Evolutionary conservation across 2,888 invertebrate genomes (phyloP).

Genomic region (Lithophane leautieri): DNA sequence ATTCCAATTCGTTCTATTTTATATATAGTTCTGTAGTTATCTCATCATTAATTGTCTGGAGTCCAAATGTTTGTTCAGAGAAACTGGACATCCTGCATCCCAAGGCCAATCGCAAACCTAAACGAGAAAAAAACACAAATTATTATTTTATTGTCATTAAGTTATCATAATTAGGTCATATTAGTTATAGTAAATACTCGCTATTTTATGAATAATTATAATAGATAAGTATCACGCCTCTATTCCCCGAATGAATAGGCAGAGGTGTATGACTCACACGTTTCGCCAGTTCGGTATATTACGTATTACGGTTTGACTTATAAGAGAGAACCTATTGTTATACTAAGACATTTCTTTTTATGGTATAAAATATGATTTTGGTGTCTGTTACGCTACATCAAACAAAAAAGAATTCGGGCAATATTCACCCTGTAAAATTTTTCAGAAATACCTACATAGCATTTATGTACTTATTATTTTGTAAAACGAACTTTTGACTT

Average conservation of each 20-base stretch:
- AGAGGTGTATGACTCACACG: not conserved
- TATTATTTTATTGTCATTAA: not conserved
- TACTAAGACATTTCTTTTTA: not conserved
- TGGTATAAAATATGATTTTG: not conserved
- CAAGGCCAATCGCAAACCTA: slow-evolving; percentile 80
- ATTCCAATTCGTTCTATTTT: slow-evolving; percentile 18
- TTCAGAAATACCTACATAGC: not conserved
- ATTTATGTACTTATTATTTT: too few species aligned
- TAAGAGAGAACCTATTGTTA: not conserved
- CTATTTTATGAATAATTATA: not conserved
- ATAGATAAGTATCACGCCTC: too few species aligned
- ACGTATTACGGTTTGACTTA: not conserved
- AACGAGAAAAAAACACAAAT: slow-evolving; percentile 32
- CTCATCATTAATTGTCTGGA: slow-evolving; percentile 33
- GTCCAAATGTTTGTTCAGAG: slow-evolving; percentile 69
- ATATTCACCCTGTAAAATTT: not conserved
- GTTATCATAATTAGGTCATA: not conserved
- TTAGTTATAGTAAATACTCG: not conserved
- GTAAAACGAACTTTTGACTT: not conserved
- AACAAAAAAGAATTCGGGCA: not conserved
- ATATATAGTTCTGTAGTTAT: slow-evolving; percentile 16
- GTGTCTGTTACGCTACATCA: not conserved
- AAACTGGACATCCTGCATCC: slow-evolving; percentile 73
- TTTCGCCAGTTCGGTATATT: not conserved
- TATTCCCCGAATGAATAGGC: too few species aligned